phyloP scores from a whole-genome alignment of 2,113 vertebrate genomes.

The Okapia johnstoni region DNA sequence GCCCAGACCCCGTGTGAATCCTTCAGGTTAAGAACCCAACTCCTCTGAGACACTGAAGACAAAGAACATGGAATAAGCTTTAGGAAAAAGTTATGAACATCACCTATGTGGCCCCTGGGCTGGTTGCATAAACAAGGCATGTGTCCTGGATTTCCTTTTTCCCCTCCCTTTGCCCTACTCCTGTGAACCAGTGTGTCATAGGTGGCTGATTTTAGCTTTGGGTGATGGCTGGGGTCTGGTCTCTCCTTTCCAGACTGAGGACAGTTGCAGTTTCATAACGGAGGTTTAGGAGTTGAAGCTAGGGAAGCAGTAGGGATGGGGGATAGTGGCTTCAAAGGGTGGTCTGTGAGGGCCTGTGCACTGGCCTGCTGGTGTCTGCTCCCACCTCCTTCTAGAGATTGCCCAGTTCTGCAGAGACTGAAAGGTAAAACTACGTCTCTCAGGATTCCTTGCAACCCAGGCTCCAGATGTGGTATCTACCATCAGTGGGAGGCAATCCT shows the following conservation, averaged over 20 bases:
- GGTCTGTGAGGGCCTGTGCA: not conserved
- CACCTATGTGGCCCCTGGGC: fast-evolving
- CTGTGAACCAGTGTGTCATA: not conserved
- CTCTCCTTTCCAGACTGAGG: not conserved
- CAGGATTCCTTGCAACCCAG: not conserved
- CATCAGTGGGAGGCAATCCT: no score
- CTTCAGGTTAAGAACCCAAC: not conserved
- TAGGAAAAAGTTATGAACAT: not conserved
- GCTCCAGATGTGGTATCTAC: not conserved
- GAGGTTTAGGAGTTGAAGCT: not conserved
- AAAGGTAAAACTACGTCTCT: not conserved
- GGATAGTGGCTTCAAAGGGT: not conserved
- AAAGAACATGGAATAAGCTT: not conserved
- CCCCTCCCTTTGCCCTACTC: not conserved
- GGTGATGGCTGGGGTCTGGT: no score
- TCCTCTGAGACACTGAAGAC: not conserved
- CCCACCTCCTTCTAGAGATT: not conserved
- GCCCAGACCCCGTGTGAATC: not conserved
- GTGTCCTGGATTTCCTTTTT: not conserved
- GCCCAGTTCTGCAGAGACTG: not conserved
- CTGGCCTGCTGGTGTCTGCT: not conserved
- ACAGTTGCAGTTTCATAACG: not conserved
- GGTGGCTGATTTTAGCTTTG: not conserved
- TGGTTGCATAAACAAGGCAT: not conserved
- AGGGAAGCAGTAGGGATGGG: not conserved